Evolutionary conservation across 2,797 vertebrate genomes (phyloP).

Genomic region (Pyrocephalus nanus): DNA sequence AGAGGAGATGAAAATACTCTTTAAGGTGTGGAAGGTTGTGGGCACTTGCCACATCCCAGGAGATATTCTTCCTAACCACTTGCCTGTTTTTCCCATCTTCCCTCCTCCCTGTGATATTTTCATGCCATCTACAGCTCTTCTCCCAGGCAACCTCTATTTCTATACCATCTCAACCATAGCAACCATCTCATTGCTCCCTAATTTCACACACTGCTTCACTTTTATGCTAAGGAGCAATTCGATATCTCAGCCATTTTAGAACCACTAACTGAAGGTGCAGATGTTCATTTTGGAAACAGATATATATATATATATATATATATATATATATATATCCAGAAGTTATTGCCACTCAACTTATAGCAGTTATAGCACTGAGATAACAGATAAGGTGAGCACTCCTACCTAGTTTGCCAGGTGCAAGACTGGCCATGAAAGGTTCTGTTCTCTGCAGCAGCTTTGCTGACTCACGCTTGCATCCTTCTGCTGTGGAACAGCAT

Average conservation of each 20-base stretch:
- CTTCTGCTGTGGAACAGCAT: not conserved
- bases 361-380: not conserved
- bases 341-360: not conserved
- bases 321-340: conserved; percentile 4
- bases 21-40: not conserved
- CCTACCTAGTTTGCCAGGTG: not conserved
- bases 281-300: not conserved
- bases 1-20: not conserved
- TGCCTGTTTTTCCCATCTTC: not conserved
- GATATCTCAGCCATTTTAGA: conserved; percentile 52
- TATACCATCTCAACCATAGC: conserved; percentile 41
- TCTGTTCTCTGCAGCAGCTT: not conserved
- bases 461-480: not conserved
- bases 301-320: not conserved
- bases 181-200: conserved; percentile 52
- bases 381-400: not conserved
- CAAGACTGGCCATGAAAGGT: not conserved
- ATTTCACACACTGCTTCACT: conserved; percentile 41
- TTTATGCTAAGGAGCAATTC: conserved; percentile 40
- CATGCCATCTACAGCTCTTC: conserved; percentile 8
- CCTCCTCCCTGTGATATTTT: not conserved
- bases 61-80: not conserved
- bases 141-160: conserved; percentile 61
- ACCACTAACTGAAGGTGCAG: not conserved
- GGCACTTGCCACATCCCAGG: not conserved